These are phyloP conservation scores for Platerodrilus igneus DNA, from an alignment of 2,888 invertebrate genomes.

Conservation along the genomic window DNA sequence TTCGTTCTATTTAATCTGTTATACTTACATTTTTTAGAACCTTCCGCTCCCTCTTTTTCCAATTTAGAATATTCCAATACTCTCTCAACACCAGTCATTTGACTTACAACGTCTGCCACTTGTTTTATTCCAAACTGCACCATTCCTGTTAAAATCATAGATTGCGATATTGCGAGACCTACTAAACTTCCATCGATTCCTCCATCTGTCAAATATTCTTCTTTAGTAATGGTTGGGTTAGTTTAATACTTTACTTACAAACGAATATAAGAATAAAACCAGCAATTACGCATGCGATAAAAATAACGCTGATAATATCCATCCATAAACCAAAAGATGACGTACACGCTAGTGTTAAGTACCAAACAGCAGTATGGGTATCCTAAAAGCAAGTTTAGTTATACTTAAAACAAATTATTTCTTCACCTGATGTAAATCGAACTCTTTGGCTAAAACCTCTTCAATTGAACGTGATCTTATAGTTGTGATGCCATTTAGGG, in stretches of 20 bases:
- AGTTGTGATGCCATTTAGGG: conserved; percentile 76
- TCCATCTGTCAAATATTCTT: conserved; percentile 22
- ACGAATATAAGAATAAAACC: conserved; percentile 55
- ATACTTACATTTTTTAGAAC: no score
- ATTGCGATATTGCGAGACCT: conserved; percentile 65
- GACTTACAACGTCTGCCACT: conserved; percentile 65
- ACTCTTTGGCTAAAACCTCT: conserved; percentile 61
- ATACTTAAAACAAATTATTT: no score
- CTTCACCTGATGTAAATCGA: conserved; percentile 58
- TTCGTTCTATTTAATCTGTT: no score
- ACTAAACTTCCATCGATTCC: conserved; percentile 54
- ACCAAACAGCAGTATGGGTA: conserved; percentile 62
- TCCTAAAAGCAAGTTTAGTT: conserved; percentile 39
- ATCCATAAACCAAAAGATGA: conserved; percentile 63
- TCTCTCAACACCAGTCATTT: conserved; percentile 73
- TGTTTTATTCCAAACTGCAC: conserved; percentile 74
- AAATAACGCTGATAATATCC: conserved; percentile 57
- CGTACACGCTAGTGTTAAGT: conserved; percentile 56
- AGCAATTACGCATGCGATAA: conserved; percentile 57
- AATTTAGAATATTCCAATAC: conserved; percentile 69
- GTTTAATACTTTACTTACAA: conserved; percentile 44
- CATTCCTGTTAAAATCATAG: conserved; percentile 68
- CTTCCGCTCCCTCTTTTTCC: conserved; percentile 68
- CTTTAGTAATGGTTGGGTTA: no score
- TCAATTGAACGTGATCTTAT: conserved; percentile 75